Conservation (phyloP, 1,140 invertebrate genomes). For the Cydia splendana region DNA sequence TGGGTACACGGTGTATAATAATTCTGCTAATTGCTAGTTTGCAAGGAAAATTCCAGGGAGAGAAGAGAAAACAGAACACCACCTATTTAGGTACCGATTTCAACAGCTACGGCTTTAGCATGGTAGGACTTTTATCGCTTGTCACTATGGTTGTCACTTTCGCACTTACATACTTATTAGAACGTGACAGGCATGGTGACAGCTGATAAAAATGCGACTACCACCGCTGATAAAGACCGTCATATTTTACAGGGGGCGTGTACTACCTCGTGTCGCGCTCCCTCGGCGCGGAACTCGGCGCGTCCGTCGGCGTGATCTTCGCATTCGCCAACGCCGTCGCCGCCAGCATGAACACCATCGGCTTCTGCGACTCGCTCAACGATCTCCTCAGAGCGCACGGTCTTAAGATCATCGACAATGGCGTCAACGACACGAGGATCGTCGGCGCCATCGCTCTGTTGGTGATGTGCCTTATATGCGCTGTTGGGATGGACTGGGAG, state of each 20-base stretch:
- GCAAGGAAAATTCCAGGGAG: too few species aligned
- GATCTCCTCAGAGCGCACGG: conserved; percentile 83
- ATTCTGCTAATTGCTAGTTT: too few species aligned
- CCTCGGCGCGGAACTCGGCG: conserved; percentile 98
- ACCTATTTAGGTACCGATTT: too few species aligned
- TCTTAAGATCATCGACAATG: conserved; percentile 87
- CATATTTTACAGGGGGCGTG: conserved; percentile 86
- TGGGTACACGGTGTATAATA: too few species aligned
- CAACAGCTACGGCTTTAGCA: too few species aligned
- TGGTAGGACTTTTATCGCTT: too few species aligned
- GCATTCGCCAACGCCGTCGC: conserved; percentile 98
- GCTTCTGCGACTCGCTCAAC: conserved; percentile 97
- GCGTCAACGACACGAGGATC: conserved; percentile 88
- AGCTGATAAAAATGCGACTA: too few species aligned
- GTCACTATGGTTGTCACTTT: too few species aligned
- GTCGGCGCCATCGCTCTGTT: conserved; percentile 87
- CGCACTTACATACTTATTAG: too few species aligned
- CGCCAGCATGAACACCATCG: conserved; percentile 98
- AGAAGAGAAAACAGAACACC: too few species aligned
- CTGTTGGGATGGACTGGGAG: conserved; percentile 94
- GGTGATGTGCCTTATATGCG: conserved; percentile 90
- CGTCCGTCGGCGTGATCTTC: conserved; percentile 98
- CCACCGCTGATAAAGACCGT: background rate
- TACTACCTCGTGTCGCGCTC: conserved; percentile 98
- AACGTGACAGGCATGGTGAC: too few species aligned